These are phyloP conservation scores for Eurosta solidaginis DNA, from an alignment of 1,140 invertebrate species.

Conservation along the genomic window DNA sequence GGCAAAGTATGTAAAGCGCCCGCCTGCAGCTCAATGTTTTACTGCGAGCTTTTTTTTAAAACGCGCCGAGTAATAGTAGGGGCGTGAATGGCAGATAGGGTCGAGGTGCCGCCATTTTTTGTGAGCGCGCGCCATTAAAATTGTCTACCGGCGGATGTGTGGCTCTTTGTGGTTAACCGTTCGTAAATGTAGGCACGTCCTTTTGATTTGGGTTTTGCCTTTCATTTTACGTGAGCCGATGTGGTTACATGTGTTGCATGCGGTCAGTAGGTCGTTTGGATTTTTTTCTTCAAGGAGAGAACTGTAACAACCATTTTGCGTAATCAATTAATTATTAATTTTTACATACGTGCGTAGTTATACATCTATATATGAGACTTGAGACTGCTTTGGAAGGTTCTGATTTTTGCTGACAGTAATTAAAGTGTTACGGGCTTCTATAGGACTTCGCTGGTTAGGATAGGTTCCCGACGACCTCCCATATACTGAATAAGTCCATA, in stretches of 20 bases:
- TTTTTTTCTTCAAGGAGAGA: no score
- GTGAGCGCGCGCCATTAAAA: constrained; percentile 8
- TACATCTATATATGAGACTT: no score
- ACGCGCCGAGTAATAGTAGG: background rate
- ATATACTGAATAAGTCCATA: no score
- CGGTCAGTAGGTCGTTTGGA: background rate
- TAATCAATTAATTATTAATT: no score
- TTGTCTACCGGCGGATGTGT: background rate
- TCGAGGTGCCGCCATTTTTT: background rate
- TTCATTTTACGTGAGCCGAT: background rate
- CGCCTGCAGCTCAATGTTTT: constrained; percentile 12
- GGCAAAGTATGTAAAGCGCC: background rate
- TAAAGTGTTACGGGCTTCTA: no score
- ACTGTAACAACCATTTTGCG: no score
- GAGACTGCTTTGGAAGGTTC: no score
- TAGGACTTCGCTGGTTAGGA: no score
- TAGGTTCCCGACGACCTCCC: no score
- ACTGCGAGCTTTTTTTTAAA: background rate
- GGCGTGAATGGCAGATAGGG: background rate
- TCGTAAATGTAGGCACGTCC: constrained; percentile 6
- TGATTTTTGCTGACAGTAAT: no score
- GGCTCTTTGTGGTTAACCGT: constrained; percentile 8
- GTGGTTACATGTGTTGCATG: background rate
- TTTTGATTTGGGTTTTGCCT: background rate
- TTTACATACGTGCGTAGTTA: no score